Conservation (phyloP, 2,113 vertebrate genomes). For the Empidonax traillii region DNA sequence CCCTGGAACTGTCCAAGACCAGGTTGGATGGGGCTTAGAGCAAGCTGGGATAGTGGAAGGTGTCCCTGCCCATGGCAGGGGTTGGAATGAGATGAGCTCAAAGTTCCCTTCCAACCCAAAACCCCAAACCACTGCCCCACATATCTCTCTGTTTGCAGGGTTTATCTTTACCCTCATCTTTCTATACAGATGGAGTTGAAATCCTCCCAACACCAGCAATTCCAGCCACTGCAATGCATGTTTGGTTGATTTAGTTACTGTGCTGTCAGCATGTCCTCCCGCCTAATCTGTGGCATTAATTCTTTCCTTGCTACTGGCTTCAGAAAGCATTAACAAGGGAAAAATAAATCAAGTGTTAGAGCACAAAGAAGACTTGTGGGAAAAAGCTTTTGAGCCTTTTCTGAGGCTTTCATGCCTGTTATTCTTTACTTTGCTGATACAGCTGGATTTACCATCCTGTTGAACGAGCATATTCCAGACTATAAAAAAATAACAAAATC, state of each 20-base stretch:
- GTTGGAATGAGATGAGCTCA: neutral
- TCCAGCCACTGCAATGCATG: neutral
- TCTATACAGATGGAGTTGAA: neutral
- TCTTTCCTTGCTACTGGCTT: constrained; percentile 62
- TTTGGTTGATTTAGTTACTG: constrained; percentile 41
- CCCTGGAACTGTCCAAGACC: neutral
- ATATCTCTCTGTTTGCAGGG: neutral
- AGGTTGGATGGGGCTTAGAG: neutral
- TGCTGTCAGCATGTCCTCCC: constrained; percentile 48
- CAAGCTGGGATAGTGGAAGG: neutral
- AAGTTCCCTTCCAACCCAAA: neutral
- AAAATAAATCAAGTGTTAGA: constrained; percentile 62
- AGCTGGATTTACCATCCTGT: constrained; percentile 58
- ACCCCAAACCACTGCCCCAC: neutral
- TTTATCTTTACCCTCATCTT: neutral
- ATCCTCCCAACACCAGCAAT: neutral
- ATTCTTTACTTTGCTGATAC: constrained; percentile 63
- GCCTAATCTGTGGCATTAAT: constrained; percentile 23
- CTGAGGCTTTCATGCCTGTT: constrained; percentile 60
- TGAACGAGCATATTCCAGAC: constrained; percentile 59
- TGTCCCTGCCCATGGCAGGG: neutral
- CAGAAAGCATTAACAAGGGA: constrained; percentile 52
- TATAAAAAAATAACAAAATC: constrained; percentile 37
- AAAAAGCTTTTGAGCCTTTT: constrained; percentile 52
- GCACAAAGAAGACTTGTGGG: constrained; percentile 63